Evolutionary conservation across 1,140 invertebrate genomes (phyloP), one percentile per base, ranked within the genome.

Genomic region (Varroa destructor): DNA sequence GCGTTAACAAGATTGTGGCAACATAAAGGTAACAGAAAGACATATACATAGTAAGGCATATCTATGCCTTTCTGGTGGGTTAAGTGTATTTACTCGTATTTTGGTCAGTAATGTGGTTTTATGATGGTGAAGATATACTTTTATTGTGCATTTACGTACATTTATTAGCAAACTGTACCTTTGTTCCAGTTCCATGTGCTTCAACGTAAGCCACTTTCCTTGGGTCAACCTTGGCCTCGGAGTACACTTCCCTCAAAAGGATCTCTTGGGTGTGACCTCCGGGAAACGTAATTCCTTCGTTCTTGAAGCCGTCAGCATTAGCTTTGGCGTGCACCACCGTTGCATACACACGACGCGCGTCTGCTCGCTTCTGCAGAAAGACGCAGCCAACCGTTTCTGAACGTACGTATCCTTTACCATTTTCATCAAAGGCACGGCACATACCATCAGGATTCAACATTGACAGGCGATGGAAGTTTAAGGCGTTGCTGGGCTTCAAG

Each of bases 171-270:
- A n/a, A 43, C 12, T 37, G 78, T 55, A 74, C 81, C 78, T 83
- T 83, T 0, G 95, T 97, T 55, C 94, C 95, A 5, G 95, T 97
- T 37, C 94, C 93, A 79, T 98, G 95, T 25, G 92, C 91, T 80
- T 98, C 95, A 10, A 97, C 86, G 78, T 95, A 98, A 0, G 79
- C 81, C 0, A 97, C 87, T 55, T 89, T 86, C 51, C 81, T 78
- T 3, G 93, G 93, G 76, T 88, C 85, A n/a, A 97, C 77, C 0
- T 86, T 85, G 25, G 84, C 85, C 79, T 95, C 91, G 5, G 80
- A 81, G 78, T 95, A 97, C 0, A 91, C 86, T 77, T 93, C 89
- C 70, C 85, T 80, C 74, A 96, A 87, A n/a, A 98, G 82, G 71
- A 84, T 82, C 73, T 89, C 89, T 80, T 97, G 93, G 84, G 92